Conservation (phyloP, 2,888 invertebrate genomes). For the Gisinianus flammeolus region DNA sequence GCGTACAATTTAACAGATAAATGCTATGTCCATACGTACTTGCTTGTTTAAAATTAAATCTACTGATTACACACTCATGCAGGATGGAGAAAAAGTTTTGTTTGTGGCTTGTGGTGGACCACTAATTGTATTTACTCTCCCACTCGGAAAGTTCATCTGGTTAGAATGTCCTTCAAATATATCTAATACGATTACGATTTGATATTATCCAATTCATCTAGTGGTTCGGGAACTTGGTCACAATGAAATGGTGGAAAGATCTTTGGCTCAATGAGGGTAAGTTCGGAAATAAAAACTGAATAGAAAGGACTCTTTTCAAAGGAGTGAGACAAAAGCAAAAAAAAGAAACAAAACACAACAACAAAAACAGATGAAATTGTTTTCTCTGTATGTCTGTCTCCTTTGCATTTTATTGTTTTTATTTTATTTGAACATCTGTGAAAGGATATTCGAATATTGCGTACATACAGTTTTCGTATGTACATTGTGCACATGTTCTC, state of each 20-base stretch:
- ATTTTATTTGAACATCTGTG: neutral
- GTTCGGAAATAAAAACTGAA: too few species aligned
- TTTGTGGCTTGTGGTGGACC: neutral
- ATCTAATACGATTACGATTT: neutral
- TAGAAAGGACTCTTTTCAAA: too few species aligned
- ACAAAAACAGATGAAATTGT: too few species aligned
- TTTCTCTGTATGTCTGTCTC: too few species aligned
- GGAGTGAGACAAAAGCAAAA: too few species aligned
- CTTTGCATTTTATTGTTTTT: too few species aligned
- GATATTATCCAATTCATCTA: neutral
- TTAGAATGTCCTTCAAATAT: too few species aligned
- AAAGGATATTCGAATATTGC: neutral
- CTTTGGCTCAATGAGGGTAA: conserved; percentile 78
- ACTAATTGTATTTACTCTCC: neutral
- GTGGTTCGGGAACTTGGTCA: conserved; percentile 60
- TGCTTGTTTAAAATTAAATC: neutral
- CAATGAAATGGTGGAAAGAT: conserved; percentile 94
- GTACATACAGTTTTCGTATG: neutral
- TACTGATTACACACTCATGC: neutral
- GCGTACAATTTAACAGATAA: neutral
- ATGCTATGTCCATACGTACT: neutral
- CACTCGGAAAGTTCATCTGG: neutral
- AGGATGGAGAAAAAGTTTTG: neutral
- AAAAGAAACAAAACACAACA: too few species aligned
- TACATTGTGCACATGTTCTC: neutral